Percentiles rank a stretch among this genome's conserved stretches.
Conservation (phyloP, 2,888 invertebrate species). For the Drosophila kuntzei region DNA sequence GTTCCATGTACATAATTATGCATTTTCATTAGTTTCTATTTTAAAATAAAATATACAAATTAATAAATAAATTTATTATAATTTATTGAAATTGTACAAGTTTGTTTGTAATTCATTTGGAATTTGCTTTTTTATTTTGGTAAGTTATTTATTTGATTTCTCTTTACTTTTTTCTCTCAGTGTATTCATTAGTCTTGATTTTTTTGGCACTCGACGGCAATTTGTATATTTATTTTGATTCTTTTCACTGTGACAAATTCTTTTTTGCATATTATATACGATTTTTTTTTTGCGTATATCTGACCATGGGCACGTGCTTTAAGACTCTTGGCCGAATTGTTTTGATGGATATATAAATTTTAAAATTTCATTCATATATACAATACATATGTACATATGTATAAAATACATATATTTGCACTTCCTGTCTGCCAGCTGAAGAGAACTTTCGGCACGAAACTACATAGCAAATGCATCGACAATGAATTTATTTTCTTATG, state of each 20-base stretch:
- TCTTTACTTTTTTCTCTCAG: slow-evolving; percentile 23
- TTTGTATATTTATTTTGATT: slow-evolving; percentile 40
- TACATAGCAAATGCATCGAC: slow-evolving; percentile 28
- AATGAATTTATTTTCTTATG: slow-evolving; percentile 41
- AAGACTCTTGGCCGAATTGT: slow-evolving; percentile 33
- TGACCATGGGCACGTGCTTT: slow-evolving; percentile 63
- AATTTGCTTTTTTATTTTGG: slow-evolving; percentile 30
- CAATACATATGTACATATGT: slow-evolving; percentile 9
- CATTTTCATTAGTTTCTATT: slow-evolving; percentile 60
- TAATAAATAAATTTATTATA: slow-evolving; percentile 62
- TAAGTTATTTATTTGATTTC: slow-evolving; percentile 46
- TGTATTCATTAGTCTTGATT: slow-evolving; percentile 37
- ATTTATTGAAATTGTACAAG: slow-evolving; percentile 60
- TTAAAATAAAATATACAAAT: slow-evolving; percentile 52
- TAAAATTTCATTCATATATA: slow-evolving; percentile 20
- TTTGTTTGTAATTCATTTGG: slow-evolving; percentile 24
- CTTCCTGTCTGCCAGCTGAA: slow-evolving; percentile 55
- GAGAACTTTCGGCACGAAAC: slow-evolving; percentile 22
- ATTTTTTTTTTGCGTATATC: slow-evolving; percentile 43
- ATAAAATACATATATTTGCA: slow-evolving; percentile 16
- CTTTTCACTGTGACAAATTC: slow-evolving; percentile 66
- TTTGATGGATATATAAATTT: slow-evolving; percentile 23
- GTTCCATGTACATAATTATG: slow-evolving; percentile 68
- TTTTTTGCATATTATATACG: slow-evolving; percentile 24
- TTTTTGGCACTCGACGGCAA: slow-evolving; percentile 64